Evolutionary conservation across 2,888 invertebrate genomes (phyloP), one percentile per base, ranked within the genome.

Genomic region (Mythimna lalbum): DNA sequence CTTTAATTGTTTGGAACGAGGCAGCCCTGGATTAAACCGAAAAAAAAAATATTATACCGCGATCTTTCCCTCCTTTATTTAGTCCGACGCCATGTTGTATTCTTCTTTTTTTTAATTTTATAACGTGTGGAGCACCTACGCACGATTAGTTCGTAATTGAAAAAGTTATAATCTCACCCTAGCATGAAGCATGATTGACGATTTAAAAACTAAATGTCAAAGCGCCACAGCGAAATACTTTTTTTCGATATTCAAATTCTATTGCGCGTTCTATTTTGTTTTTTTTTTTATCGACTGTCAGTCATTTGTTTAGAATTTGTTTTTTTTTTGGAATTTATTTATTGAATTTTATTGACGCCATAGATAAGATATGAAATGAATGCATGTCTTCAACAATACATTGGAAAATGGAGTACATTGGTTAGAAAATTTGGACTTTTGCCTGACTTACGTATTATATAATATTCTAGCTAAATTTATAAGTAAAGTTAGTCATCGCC

Each of bases 1-100:
- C 90, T 93, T 93, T 93, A 94, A 94, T 93, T 94, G 93, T 94
- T 91, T 90, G 93, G 91, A 93, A 92, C 89, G 89, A 90, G 84
- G 87, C 90, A 82, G 78, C 79, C 81, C 77, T 57, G 88, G 91
- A 90, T 93, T 91, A 90, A 89, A 80, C 69, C 67, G 74, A 83
- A 81, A 85, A 84, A 31, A 78, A 84, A 84, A 76, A 81, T 69
- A 85, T 75, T 81, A 81, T 69, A 78, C 75, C 80, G 71, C 74
- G 77, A 85, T 84, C 84, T 86, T 84, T 81, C 73, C 69, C 76
- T 73, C 73, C 78, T 78, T 80, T 83, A 81, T 81, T 83, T 76
- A 81, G 75, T 76, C 64, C 73, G 78, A 68, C 69, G 76, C 77
- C 60, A 72, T 55, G 64, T 80, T 71, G 56, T 67, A 83, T 71